phyloP scores from a whole-genome alignment of 2,888 invertebrate genomes.

The Acanthosepion lycidas region DNA sequence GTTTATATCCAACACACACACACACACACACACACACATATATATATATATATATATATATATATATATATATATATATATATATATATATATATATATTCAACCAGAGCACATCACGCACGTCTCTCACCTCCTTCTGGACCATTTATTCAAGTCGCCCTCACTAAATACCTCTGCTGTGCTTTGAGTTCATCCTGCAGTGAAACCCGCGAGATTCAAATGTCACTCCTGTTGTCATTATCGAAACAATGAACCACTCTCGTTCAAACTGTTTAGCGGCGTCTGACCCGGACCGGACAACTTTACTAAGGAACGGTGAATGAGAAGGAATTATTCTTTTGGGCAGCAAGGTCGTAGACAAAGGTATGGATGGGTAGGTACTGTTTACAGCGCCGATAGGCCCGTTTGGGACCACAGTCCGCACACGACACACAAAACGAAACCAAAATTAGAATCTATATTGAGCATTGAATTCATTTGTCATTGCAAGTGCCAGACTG shows the following conservation, averaged over 20 bases:
- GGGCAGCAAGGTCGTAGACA: neutral
- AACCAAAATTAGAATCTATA: constrained; percentile 23
- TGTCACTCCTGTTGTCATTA: neutral
- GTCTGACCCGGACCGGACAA: neutral
- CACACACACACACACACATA: neutral
- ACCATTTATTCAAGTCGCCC: neutral
- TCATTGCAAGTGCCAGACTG: neutral
- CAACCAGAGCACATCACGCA: no score
- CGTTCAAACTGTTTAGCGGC: neutral
- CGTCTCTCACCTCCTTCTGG: no score
- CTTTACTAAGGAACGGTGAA: neutral
- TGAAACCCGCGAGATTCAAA: neutral
- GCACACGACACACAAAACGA: constrained; percentile 23
- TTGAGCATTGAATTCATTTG: neutral
- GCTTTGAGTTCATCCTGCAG: neutral
- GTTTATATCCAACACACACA: neutral
- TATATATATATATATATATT: no score
- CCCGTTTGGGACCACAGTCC: neutral
- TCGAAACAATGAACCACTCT: neutral
- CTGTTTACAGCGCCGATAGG: neutral
- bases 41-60: neutral
- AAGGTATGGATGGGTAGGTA: neutral
- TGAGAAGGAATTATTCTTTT: neutral
- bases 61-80: no score
- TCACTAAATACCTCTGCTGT: neutral